Evolutionary conservation across 2,113 vertebrate genomes (phyloP).

Genomic region (Conger conger): DNA sequence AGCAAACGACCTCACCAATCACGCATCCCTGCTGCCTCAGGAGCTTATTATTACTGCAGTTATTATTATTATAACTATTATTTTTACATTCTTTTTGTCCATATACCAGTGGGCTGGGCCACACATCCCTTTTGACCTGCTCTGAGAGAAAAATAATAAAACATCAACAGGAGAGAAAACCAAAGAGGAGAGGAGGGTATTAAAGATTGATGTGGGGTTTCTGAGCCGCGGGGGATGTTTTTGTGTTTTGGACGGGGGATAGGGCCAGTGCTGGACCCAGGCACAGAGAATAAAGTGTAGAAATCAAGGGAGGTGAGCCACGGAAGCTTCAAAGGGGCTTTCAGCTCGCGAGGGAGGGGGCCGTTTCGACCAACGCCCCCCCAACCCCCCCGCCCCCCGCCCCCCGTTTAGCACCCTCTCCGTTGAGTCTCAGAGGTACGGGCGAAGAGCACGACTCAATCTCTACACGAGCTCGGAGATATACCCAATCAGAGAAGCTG

Average conservation of each 20-base stretch:
- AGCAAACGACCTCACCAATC: conserved; percentile 4
- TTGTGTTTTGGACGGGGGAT: not conserved
- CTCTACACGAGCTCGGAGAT: not conserved
- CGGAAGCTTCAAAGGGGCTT: not conserved
- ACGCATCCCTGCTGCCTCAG: not conserved
- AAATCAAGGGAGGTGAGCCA: not conserved
- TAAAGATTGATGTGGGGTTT: not conserved
- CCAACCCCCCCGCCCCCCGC: too few relatives aligned
- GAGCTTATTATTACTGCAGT: not conserved
- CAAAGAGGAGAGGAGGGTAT: not conserved
- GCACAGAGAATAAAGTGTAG: not conserved
- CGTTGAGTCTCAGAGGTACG: not conserved
- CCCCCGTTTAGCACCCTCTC: too few relatives aligned
- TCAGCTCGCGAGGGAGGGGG: not conserved
- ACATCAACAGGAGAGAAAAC: not conserved
- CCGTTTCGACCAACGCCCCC: too few relatives aligned
- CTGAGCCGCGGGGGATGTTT: not conserved
- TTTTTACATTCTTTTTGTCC: not conserved
- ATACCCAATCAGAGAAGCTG: not conserved
- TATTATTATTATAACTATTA: not conserved
- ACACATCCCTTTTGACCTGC: not conserved
- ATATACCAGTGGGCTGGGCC: not conserved
- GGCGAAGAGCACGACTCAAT: not conserved
- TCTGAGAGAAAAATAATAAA: not conserved
- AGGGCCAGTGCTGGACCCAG: not conserved